Conservation (phyloP, 2,797 vertebrate genomes). For the Dendrocincla tyrannina region DNA sequence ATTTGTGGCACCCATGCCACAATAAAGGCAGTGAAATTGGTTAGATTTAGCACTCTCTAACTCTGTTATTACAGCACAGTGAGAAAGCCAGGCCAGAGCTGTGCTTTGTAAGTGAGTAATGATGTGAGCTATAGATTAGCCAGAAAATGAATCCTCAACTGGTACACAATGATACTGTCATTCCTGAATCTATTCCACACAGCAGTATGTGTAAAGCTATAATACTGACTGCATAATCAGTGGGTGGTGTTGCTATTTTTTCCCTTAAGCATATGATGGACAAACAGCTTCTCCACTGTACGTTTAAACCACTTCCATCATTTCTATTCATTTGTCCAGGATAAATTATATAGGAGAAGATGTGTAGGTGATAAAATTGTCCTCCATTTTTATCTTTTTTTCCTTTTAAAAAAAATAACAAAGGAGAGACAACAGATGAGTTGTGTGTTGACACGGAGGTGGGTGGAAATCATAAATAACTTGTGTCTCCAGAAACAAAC, state of each 20-base stretch:
- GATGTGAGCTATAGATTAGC: conserved; percentile 11
- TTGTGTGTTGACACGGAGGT: not conserved
- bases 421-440: not conserved
- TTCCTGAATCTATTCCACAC: not conserved
- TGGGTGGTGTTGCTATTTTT: conserved; percentile 42
- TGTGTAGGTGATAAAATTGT: conserved; percentile 42
- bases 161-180: not conserved
- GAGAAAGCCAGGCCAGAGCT: not conserved
- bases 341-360: conserved; percentile 39
- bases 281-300: conserved; percentile 31
- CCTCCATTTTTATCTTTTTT: not conserved
- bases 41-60: not conserved
- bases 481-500: not conserved
- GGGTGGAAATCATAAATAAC: conserved; percentile 39
- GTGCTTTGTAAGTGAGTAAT: conserved; percentile 3
- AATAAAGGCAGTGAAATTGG: not conserved
- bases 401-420: not conserved
- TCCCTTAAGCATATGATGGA: conserved; percentile 7
- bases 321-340: not conserved
- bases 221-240: conserved; percentile 36
- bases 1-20: not conserved
- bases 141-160: not conserved
- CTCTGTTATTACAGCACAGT: not conserved
- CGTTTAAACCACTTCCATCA: conserved; percentile 16
- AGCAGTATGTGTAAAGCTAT: not conserved